Evolutionary conservation across 2,888 invertebrate genomes (phyloP).

Genomic region (Gnatocerus cornutus): DNA sequence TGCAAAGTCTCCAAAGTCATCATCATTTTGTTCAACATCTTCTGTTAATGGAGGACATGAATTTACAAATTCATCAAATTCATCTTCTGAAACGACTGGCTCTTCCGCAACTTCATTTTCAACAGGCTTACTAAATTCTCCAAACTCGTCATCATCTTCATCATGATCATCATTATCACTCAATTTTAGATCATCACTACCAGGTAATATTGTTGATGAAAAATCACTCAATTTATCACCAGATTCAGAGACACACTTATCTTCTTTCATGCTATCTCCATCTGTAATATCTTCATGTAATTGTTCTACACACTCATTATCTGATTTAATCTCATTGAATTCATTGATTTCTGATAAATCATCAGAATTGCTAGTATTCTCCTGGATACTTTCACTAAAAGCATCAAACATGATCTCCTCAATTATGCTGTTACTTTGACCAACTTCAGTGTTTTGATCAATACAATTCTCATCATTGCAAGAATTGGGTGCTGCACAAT

Average conservation of each 20-base stretch:
- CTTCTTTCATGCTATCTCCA: not conserved
- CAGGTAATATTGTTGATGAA: slow-evolving; percentile 7
- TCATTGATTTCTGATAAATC: slow-evolving; percentile 20
- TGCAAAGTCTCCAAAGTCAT: slow-evolving; percentile 62
- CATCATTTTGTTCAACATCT: slow-evolving; percentile 19
- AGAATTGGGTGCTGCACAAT: too few species aligned
- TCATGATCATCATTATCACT: slow-evolving; percentile 41
- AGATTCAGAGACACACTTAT: slow-evolving; percentile 17
- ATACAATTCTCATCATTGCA: not conserved
- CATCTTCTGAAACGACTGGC: slow-evolving; percentile 50
- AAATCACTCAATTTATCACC: slow-evolving; percentile 17
- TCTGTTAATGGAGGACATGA: slow-evolving; percentile 37
- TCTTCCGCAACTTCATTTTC: slow-evolving; percentile 11
- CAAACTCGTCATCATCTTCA: slow-evolving; percentile 53
- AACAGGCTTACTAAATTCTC: slow-evolving; percentile 56
- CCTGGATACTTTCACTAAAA: slow-evolving; percentile 19
- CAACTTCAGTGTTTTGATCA: not conserved
- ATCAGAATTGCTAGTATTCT: slow-evolving; percentile 5
- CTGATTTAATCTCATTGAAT: slow-evolving; percentile 34
- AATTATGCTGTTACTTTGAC: not conserved
- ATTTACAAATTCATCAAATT: slow-evolving; percentile 57
- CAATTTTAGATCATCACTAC: slow-evolving; percentile 22
- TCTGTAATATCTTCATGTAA: slow-evolving; percentile 16
- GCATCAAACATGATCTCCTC: slow-evolving; percentile 22
- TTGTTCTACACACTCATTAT: slow-evolving; percentile 14